phyloP scores from a whole-genome alignment of 2,888 invertebrate genomes.

The Philhelius pedissequus region DNA sequence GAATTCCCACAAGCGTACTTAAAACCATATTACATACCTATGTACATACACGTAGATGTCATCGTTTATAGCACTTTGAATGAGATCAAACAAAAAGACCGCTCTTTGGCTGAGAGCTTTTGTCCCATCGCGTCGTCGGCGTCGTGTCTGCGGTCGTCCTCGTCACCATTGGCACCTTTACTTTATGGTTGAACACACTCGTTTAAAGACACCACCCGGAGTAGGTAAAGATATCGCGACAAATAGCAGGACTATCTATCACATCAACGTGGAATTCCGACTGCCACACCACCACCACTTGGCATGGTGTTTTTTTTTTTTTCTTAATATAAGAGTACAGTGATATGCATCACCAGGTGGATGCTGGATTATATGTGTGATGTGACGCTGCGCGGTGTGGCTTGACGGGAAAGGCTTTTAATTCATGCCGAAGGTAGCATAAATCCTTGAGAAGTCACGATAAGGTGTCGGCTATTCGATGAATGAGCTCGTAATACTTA shows the following conservation, averaged over 20 bases:
- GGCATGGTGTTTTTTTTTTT: background rate
- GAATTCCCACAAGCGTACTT: slow-evolving; percentile 45
- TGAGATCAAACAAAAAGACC: slow-evolving; percentile 59
- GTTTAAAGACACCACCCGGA: slow-evolving; percentile 57
- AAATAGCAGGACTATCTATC: slow-evolving; percentile 67
- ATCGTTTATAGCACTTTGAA: slow-evolving; percentile 31
- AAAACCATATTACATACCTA: no score
- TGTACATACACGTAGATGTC: background rate
- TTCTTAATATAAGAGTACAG: background rate
- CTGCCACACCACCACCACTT: background rate
- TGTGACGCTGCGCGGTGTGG: background rate
- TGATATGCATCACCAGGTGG: slow-evolving; percentile 65
- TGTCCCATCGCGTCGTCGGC: background rate
- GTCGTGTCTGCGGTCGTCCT: background rate
- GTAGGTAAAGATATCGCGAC: slow-evolving; percentile 66
- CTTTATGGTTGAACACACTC: slow-evolving; percentile 16
- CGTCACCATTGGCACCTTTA: slow-evolving; percentile 6
- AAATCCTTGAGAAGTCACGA: slow-evolving; percentile 67
- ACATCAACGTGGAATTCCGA: slow-evolving; percentile 56
- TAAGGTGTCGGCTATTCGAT: slow-evolving; percentile 67
- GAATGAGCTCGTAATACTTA: slow-evolving; percentile 68
- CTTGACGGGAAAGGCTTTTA: slow-evolving; percentile 55
- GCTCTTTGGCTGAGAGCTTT: slow-evolving; percentile 35
- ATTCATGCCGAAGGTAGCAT: slow-evolving; percentile 59
- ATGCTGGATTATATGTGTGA: slow-evolving; percentile 47